Conservation (phyloP, 35 echinoderm and acorn worm genomes). For the Apostichopus californicus region DNA sequence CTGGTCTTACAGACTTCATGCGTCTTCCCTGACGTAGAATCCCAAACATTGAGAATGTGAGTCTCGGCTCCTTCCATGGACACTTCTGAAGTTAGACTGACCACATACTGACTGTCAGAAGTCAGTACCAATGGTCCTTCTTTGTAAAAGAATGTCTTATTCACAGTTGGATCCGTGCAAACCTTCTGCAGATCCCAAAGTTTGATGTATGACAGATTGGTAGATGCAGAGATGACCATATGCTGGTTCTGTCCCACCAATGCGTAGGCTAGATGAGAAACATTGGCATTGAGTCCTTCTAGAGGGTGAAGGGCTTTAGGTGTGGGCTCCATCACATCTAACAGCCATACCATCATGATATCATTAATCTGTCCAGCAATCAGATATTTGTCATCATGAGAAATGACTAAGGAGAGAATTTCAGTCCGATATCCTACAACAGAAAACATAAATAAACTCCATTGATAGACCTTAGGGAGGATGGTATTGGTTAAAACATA, state of each 20-base stretch:
- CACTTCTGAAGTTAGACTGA: conserved; percentile 33
- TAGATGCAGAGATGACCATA: conserved; percentile 51
- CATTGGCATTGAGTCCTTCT: conserved; percentile 53
- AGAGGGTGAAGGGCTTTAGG: conserved; percentile 41
- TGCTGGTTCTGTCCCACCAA: conserved; percentile 16
- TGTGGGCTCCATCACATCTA: conserved; percentile 16
- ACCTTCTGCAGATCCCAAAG: conserved; percentile 58
- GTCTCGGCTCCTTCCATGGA: conserved; percentile 26
- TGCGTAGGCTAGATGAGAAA: conserved; percentile 43
- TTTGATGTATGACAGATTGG: conserved; percentile 53
- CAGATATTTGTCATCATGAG: conserved; percentile 39
- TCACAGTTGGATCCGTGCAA: not conserved
- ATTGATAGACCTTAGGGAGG: too few species aligned
- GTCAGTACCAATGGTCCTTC: conserved; percentile 46
- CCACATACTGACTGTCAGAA: conserved; percentile 32
- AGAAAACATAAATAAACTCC: not conserved
- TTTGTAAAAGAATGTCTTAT: conserved; percentile 53
- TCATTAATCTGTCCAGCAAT: conserved; percentile 51
- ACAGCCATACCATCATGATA: conserved; percentile 54
- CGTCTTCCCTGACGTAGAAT: conserved; percentile 19
- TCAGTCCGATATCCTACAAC: conserved; percentile 46
- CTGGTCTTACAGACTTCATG: conserved; percentile 9
- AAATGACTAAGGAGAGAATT: conserved; percentile 45
- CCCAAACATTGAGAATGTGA: conserved; percentile 38
- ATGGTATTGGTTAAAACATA: too few species aligned